These are phyloP conservation scores for Andricus grossulariae DNA, from an alignment of 1,140 invertebrate genomes.

Conservation along the genomic window DNA sequence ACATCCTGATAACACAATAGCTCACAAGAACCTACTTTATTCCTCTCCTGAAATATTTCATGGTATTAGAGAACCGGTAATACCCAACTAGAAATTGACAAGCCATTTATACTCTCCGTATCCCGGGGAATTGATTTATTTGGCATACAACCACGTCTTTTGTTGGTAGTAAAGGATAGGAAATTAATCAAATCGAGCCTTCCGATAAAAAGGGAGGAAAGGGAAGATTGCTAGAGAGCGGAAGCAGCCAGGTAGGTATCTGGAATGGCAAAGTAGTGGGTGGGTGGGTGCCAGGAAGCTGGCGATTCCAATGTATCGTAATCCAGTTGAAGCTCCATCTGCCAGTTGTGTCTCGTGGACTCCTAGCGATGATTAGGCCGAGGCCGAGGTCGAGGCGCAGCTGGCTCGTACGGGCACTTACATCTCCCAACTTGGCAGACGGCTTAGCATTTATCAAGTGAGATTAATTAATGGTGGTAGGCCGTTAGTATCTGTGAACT, in stretches of 20 bases:
- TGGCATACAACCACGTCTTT: conserved; percentile 23
- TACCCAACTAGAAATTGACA: conserved; percentile 4
- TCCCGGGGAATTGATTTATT: conserved; percentile 17
- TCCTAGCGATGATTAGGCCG: conserved; percentile 52
- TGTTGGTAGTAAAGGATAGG: conserved; percentile 23
- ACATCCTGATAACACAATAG: no score
- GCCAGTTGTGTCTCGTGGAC: conserved; percentile 44
- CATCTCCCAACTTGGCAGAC: conserved; percentile 58
- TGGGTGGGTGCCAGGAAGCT: conserved; percentile 51
- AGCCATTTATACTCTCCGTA: neutral
- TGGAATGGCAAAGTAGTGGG: conserved; percentile 38
- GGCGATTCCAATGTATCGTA: conserved; percentile 52
- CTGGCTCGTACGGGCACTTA: conserved; percentile 50
- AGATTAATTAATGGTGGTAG: conserved; percentile 60
- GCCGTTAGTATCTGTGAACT: conserved; percentile 43
- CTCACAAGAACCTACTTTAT: neutral
- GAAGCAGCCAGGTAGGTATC: conserved; percentile 17
- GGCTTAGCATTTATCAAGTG: conserved; percentile 60
- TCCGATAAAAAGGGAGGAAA: neutral
- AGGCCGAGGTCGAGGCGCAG: conserved; percentile 53
- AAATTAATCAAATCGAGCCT: conserved; percentile 21
- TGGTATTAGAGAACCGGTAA: neutral
- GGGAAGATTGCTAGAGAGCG: conserved; percentile 10
- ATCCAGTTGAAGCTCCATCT: conserved; percentile 53
- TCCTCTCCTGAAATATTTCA: conserved; percentile 9